Conservation (phyloP, 2,113 vertebrate species). For the Nymphicus hollandicus region DNA sequence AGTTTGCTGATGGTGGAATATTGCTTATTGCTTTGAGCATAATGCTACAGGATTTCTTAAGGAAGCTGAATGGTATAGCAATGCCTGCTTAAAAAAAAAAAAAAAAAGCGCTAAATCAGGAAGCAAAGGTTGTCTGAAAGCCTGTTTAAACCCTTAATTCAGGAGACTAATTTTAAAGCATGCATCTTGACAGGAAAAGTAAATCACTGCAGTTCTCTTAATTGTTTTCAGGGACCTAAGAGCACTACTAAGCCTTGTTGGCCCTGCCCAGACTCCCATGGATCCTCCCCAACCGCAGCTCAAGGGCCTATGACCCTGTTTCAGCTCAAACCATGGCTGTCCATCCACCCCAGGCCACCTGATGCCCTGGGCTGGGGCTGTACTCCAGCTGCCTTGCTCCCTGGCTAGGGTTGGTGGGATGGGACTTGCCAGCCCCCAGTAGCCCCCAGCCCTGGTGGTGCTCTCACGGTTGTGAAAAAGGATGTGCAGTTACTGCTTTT, state of each 20-base stretch:
- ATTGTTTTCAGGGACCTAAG: not conserved
- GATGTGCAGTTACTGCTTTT: not conserved
- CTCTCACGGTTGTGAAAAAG: not conserved
- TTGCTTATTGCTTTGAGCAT: not conserved
- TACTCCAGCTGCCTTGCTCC: not conserved
- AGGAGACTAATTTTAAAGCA: not conserved
- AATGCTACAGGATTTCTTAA: not conserved
- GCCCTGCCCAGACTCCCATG: not conserved
- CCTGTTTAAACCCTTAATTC: not conserved
- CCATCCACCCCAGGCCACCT: fast-evolving
- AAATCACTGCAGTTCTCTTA: not conserved
- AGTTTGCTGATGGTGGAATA: not conserved
- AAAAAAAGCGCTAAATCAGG: not conserved
- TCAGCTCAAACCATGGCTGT: not conserved
- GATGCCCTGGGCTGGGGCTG: not conserved
- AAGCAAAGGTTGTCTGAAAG: not conserved
- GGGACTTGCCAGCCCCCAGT: not conserved
- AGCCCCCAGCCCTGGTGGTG: not conserved
- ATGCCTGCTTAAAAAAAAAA: not conserved
- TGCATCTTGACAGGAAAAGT: not conserved
- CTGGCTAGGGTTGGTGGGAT: no score
- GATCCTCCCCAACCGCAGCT: not conserved
- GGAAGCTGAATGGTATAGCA: not conserved
- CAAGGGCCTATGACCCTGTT: not conserved
- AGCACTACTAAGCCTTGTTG: not conserved